Percentiles rank a stretch among this genome's conserved stretches.
These are phyloP conservation scores for Piprites chloris DNA, from an alignment of 2,113 vertebrate genomes.

Conservation along the genomic window DNA sequence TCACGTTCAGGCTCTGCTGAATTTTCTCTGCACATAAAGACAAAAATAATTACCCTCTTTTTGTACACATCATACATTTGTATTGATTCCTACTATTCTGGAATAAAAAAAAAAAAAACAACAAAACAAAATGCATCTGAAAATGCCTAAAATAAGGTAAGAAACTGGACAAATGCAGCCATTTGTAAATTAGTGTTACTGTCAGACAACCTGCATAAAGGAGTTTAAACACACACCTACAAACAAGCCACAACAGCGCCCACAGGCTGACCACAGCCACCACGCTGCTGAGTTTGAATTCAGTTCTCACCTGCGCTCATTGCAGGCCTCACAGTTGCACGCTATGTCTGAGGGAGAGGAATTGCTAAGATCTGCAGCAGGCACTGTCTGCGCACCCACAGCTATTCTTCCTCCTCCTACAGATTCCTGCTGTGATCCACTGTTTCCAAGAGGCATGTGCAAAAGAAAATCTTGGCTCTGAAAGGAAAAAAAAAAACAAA, in stretches of 20 bases:
- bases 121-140: not conserved
- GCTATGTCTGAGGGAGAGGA: conserved; percentile 80
- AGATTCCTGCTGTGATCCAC: conserved; percentile 81
- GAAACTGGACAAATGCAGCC: not conserved
- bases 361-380: conserved; percentile 79
- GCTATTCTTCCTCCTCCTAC: conserved; percentile 79
- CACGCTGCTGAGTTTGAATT: not conserved
- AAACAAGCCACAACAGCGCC: not conserved
- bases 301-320: conserved; percentile 84
- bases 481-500: not conserved
- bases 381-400: conserved; percentile 80
- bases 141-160: not conserved
- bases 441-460: conserved; percentile 87
- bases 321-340: conserved; percentile 92
- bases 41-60: not conserved
- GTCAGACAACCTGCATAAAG: not conserved
- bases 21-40: conserved; percentile 80
- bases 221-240: not conserved
- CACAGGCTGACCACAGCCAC: not conserved
- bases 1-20: conserved; percentile 90
- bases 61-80: not conserved
- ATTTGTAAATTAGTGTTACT: not conserved
- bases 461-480: conserved; percentile 94
- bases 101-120: not conserved
- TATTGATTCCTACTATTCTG: not conserved